A percentile compares a stretch with the other conserved stretches of the same genome.
Evolutionary conservation across 2,797 vertebrate genomes (phyloP).

Genomic region (Crenuchus spilurus): DNA sequence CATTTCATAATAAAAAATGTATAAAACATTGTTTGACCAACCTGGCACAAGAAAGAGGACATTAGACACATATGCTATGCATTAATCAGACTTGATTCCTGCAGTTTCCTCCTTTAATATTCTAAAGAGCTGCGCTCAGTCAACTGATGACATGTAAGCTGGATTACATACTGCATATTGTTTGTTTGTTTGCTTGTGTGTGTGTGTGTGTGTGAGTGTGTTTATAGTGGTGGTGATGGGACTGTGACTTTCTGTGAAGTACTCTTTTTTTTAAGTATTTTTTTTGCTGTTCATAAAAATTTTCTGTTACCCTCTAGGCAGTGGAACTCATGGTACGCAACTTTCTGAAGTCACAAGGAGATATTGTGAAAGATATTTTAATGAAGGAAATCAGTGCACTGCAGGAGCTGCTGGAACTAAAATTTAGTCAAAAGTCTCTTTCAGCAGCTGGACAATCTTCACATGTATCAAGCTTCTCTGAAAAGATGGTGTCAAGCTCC

Average conservation of each 20-base stretch:
- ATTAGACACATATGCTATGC: slow-evolving; percentile 1
- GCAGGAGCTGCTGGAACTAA: slow-evolving; percentile 47
- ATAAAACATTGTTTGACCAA: neutral
- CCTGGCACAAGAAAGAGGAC: neutral
- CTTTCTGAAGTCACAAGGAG: slow-evolving; percentile 41
- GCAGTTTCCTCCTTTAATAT: too few relatives aligned
- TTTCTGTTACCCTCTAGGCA: slow-evolving; percentile 28
- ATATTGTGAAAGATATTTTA: slow-evolving; percentile 35
- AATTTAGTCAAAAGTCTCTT: slow-evolving; percentile 33
- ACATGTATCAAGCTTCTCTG: neutral
- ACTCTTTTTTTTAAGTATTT: neutral
- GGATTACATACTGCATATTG: slow-evolving; percentile 39
- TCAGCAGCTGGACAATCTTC: neutral
- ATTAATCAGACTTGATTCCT: slow-evolving; percentile 10
- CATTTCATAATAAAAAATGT: neutral
- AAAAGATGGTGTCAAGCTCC: neutral
- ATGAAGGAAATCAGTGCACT: slow-evolving; percentile 34
- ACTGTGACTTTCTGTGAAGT: too few relatives aligned
- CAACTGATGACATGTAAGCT: slow-evolving; percentile 30
- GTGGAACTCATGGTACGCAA: slow-evolving; percentile 28
- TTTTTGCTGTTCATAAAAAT: neutral
- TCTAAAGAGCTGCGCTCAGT: slow-evolving; percentile 7
- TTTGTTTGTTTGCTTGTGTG: too few relatives aligned
- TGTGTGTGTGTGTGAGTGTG: neutral
- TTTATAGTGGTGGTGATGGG: too few relatives aligned